Conservation (phyloP, 1,140 invertebrate genomes). For the Elymnias hypermnestra region DNA sequence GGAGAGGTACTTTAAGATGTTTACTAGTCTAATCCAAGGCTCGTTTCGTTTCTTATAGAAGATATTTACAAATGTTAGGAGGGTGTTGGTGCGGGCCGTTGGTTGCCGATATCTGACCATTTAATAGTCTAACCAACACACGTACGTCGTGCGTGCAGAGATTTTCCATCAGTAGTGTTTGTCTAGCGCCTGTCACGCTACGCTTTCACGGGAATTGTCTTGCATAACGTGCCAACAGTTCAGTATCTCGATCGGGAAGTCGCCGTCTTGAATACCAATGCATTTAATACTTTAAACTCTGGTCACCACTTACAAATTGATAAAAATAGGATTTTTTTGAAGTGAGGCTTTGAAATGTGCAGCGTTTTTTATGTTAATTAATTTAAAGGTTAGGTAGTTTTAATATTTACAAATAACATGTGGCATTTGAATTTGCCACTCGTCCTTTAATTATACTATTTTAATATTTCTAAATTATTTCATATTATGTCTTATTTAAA, state of each 20-base stretch:
- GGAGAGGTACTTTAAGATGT: no score
- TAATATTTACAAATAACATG: background rate
- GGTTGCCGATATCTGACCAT: no score
- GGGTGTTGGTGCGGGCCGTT: no score
- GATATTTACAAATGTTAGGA: no score
- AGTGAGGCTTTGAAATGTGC: no score
- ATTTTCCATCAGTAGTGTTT: background rate
- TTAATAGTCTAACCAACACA: background rate
- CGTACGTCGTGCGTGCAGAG: constrained; percentile 4
- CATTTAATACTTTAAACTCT: background rate
- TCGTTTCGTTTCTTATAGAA: no score
- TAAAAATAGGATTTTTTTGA: background rate
- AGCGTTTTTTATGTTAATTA: no score
- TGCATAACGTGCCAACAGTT: constrained; percentile 9
- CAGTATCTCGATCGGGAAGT: constrained; percentile 17
- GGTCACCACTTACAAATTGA: background rate
- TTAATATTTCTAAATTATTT: no score
- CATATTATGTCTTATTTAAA: no score
- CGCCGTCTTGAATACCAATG: constrained; percentile 16
- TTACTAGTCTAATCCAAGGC: no score
- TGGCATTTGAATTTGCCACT: background rate
- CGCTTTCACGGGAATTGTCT: constrained; percentile 25
- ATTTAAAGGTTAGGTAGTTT: no score
- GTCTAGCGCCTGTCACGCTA: constrained; percentile 13
- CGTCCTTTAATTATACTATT: no score